These are phyloP conservation scores for Drosophila rubida DNA, from an alignment of 2,888 invertebrate species.

Conservation along the genomic window DNA sequence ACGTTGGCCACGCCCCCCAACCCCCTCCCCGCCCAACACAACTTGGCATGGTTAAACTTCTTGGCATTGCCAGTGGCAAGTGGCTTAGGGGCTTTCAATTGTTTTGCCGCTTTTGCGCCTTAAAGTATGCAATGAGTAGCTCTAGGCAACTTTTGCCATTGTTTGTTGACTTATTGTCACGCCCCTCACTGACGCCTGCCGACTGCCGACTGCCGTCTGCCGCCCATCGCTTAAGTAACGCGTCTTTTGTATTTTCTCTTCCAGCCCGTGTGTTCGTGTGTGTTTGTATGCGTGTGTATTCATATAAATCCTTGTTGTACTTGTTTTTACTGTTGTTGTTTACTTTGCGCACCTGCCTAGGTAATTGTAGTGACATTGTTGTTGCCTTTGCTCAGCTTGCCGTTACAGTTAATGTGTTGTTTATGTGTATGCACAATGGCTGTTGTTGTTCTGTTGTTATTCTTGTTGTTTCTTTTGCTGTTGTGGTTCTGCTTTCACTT, in stretches of 20 bases:
- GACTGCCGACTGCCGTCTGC: no score
- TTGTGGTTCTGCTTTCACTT: constrained; percentile 36
- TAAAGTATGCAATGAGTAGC: constrained; percentile 36
- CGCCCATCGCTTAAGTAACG: constrained; percentile 48
- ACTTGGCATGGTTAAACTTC: constrained; percentile 22
- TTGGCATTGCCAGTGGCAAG: constrained; percentile 46
- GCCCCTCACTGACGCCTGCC: not conserved
- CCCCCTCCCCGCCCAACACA: not conserved
- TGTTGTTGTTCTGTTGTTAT: constrained; percentile 19
- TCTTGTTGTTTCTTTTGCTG: constrained; percentile 15
- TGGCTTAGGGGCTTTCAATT: constrained; percentile 61
- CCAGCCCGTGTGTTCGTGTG: constrained; percentile 10
- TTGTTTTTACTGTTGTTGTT: constrained; percentile 29
- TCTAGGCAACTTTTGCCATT: constrained; percentile 39
- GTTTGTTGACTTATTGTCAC: constrained; percentile 52
- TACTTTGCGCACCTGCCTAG: constrained; percentile 62
- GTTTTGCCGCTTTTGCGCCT: constrained; percentile 36
- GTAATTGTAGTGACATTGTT: constrained; percentile 61
- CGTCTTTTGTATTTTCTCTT: constrained; percentile 50
- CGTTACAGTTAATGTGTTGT: constrained; percentile 31
- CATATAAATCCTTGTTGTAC: constrained; percentile 32
- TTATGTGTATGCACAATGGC: constrained; percentile 11
- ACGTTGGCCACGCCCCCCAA: constrained; percentile 21
- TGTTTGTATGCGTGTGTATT: not conserved
- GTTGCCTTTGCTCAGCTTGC: constrained; percentile 31